These are phyloP conservation scores for Sminthopsis crassicaudata DNA, from an alignment of 2,113 vertebrate species.

Conservation along the genomic window DNA sequence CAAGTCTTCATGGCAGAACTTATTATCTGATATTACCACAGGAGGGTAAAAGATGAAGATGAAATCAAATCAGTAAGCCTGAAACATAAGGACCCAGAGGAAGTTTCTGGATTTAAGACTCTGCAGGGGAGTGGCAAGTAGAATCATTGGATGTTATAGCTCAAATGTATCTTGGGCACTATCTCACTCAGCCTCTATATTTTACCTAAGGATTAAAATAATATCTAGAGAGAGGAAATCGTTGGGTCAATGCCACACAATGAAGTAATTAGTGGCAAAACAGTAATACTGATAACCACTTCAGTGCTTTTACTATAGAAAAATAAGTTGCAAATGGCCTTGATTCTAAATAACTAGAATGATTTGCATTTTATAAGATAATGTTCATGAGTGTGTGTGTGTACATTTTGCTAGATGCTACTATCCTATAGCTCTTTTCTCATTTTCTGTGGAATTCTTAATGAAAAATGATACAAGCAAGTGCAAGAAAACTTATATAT, in stretches of 20 bases:
- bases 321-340: neutral
- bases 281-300: neutral
- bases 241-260: neutral
- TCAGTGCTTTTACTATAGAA: neutral
- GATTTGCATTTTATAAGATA: neutral
- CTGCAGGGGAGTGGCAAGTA: neutral
- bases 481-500: neutral
- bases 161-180: neutral
- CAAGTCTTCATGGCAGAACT: neutral
- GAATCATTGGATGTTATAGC: neutral
- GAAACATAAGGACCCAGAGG: neutral
- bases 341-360: neutral
- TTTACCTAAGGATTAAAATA: neutral
- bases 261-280: neutral
- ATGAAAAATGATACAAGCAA: neutral
- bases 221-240: neutral
- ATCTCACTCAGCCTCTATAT: neutral
- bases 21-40: slow-evolving; percentile 19
- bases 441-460: neutral
- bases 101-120: neutral
- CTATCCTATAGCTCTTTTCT: neutral
- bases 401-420: neutral
- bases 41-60: neutral
- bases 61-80: neutral
- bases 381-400: neutral